Evolutionary conservation across 2,113 vertebrate genomes (phyloP).

Genomic region (Atractosteus spatula): DNA sequence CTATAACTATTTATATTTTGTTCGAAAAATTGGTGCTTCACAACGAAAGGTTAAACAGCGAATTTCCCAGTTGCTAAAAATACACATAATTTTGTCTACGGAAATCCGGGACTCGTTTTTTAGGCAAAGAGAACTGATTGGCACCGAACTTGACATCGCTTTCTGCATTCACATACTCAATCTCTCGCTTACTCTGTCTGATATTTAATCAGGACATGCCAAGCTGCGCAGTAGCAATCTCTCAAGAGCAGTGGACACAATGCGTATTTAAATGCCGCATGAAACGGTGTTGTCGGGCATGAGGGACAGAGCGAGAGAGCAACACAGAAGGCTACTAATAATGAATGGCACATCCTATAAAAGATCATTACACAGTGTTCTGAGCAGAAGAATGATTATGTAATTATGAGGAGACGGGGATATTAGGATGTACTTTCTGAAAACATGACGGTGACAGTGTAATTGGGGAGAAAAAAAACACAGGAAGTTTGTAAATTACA

Average conservation of each 20-base stretch:
- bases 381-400: slow-evolving; percentile 75
- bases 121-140: no score
- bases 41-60: no score
- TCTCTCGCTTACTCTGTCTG: slow-evolving; percentile 3
- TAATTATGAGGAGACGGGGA: slow-evolving; percentile 77
- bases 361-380: slow-evolving; percentile 71
- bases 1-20: no score
- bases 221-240: slow-evolving; percentile 54
- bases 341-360: slow-evolving; percentile 75
- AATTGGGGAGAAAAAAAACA: slow-evolving; percentile 78
- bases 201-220: slow-evolving; percentile 48
- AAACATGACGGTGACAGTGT: slow-evolving; percentile 78
- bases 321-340: slow-evolving; percentile 52
- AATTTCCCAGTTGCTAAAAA: no score
- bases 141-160: not conserved
- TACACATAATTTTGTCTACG: no score
- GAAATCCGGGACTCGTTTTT: no score
- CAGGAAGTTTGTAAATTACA: slow-evolving; percentile 80
- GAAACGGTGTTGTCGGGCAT: slow-evolving; percentile 57
- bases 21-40: no score
- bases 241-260: slow-evolving; percentile 62
- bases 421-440: slow-evolving; percentile 80
- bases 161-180: not conserved
- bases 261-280: slow-evolving; percentile 67
- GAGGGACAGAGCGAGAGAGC: slow-evolving; percentile 35